Conservation (phyloP, 2,888 invertebrate species). For the Perizoma flavofasciatum region DNA sequence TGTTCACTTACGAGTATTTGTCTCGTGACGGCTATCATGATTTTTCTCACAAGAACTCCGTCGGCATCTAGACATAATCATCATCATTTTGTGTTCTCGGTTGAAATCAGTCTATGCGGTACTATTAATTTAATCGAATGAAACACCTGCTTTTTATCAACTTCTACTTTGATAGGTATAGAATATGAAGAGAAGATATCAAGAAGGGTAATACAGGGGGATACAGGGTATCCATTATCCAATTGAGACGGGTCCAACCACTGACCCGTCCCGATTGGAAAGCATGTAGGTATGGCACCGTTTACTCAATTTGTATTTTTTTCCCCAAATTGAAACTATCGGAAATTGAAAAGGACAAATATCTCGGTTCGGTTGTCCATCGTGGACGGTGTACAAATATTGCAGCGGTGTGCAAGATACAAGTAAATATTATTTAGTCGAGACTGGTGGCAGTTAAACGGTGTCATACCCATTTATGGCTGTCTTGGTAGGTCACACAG, state of each 20-base stretch:
- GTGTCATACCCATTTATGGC: slow-evolving; percentile 69
- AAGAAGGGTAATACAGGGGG: too few relatives aligned
- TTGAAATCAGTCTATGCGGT: not conserved
- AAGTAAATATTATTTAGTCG: slow-evolving; percentile 70
- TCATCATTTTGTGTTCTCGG: not conserved
- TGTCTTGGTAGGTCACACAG: slow-evolving; percentile 63
- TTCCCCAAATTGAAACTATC: too few relatives aligned
- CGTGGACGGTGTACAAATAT: slow-evolving; percentile 48
- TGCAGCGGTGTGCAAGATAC: slow-evolving; percentile 53
- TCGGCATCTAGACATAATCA: not conserved
- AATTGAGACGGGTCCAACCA: too few relatives aligned
- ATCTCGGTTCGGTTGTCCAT: slow-evolving; percentile 24
- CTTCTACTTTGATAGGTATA: too few relatives aligned
- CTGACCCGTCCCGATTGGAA: too few relatives aligned
- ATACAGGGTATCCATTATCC: too few relatives aligned
- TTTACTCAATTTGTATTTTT: too few relatives aligned
- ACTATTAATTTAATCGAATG: too few relatives aligned
- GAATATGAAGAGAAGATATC: too few relatives aligned
- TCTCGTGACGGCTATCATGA: not conserved
- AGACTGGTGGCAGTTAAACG: slow-evolving; percentile 57
- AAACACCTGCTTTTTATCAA: too few relatives aligned
- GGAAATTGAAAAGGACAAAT: not conserved
- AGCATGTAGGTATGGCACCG: too few relatives aligned
- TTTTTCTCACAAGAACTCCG: not conserved
- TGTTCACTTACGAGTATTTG: not conserved